Evolutionary conservation across 1,140 invertebrate genomes (phyloP).

Genomic region (Aphidius gifuensis): DNA sequence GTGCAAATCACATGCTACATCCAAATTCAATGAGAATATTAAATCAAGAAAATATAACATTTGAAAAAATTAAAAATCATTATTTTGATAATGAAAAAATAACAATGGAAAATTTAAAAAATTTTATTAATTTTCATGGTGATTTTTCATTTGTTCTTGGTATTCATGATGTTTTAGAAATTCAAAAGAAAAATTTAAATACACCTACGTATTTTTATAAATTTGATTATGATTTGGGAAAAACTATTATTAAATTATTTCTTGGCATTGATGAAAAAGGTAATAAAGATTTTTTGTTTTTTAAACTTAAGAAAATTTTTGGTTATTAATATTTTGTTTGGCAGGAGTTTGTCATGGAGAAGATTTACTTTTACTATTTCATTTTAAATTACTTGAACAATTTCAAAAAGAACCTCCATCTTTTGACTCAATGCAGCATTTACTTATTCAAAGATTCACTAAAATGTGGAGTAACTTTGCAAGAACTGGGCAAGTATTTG

Average conservation of each 20-base stretch:
- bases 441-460: constrained; percentile 35
- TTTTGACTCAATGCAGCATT: constrained; percentile 15
- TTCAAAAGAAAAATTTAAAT: constrained; percentile 38
- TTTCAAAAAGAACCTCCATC: background rate
- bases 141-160: constrained; percentile 14
- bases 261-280: constrained; percentile 10
- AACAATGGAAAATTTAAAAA: background rate
- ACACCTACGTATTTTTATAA: constrained; percentile 53
- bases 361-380: constrained; percentile 39
- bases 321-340: background rate
- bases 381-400: constrained; percentile 4
- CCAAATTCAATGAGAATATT: background rate
- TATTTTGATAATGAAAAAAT: constrained; percentile 38
- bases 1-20: constrained; percentile 1
- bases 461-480: constrained; percentile 50
- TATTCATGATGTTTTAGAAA: constrained; percentile 30
- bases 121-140: constrained; percentile 7
- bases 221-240: constrained; percentile 46
- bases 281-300: background rate
- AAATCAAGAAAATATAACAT: constrained; percentile 33
- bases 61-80: constrained; percentile 46
- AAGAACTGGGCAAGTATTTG: constrained; percentile 36
- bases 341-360: constrained; percentile 39
- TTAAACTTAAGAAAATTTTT: background rate
- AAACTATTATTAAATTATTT: constrained; percentile 11